These are phyloP conservation scores for Tyrannus savana DNA, from an alignment of 2,113 vertebrate species.

Conservation along the genomic window DNA sequence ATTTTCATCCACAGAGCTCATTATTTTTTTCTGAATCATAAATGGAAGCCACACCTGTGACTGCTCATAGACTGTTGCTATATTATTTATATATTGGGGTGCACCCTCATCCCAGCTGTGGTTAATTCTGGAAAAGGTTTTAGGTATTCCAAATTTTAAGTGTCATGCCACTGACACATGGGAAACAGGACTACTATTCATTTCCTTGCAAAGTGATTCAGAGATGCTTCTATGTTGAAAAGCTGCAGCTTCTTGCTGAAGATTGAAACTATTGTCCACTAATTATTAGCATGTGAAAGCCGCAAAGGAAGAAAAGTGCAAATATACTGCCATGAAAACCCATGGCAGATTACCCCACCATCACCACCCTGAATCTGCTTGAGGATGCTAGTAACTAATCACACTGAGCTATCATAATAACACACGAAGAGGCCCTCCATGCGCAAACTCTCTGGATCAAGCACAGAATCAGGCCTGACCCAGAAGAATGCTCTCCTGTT, in stretches of 20 bases:
- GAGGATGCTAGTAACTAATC: neutral
- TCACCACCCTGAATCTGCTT: neutral
- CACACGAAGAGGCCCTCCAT: neutral
- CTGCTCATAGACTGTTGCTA: conserved; percentile 51
- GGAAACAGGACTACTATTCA: conserved; percentile 21
- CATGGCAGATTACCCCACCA: neutral
- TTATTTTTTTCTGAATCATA: conserved; percentile 72
- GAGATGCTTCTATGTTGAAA: neutral
- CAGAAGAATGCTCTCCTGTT: neutral
- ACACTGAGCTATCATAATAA: accelerated
- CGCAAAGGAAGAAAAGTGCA: neutral
- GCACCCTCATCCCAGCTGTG: neutral
- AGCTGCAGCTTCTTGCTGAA: neutral
- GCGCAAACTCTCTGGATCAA: neutral
- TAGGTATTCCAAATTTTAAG: neutral
- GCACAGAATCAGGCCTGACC: neutral
- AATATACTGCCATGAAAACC: neutral
- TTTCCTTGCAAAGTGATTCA: conserved; percentile 46
- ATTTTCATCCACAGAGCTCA: conserved; percentile 62
- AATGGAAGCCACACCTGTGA: conserved; percentile 51
- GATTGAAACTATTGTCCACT: neutral
- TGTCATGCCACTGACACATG: conserved; percentile 1
- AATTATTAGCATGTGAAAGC: neutral
- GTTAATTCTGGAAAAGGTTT: conserved; percentile 22
- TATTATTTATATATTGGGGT: conserved; percentile 49